phyloP scores from a whole-genome alignment of 2,797 vertebrate species.

The Urophycis tenuis region DNA sequence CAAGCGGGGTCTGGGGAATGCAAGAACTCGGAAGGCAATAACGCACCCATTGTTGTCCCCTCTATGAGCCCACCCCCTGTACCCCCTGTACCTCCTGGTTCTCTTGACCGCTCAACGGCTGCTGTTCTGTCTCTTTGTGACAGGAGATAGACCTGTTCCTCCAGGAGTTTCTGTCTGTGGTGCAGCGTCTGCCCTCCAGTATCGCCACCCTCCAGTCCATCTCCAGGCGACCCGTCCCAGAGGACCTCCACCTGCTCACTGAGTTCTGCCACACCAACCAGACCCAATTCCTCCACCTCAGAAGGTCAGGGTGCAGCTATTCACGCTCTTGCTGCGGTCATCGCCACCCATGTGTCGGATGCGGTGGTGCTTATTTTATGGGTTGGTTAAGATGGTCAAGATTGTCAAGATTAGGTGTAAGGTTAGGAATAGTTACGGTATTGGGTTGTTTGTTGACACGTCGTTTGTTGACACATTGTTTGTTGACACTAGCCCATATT shows the following conservation, averaged over 20 bases:
- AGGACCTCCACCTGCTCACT: conserved; percentile 39
- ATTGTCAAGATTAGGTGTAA: not conserved
- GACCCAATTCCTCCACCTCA: conserved; percentile 58
- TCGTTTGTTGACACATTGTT: no score
- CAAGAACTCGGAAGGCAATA: not conserved
- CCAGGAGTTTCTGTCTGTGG: conserved; percentile 65
- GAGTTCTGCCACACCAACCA: conserved; percentile 61
- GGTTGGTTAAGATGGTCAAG: not conserved
- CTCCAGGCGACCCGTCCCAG: conserved; percentile 50
- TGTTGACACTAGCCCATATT: not conserved
- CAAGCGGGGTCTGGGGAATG: not conserved
- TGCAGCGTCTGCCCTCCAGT: conserved; percentile 61
- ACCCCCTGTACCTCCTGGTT: not conserved
- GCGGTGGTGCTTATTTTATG: not conserved
- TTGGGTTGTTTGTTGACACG: not conserved
- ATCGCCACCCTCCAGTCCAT: conserved; percentile 61
- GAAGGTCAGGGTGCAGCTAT: conserved; percentile 54
- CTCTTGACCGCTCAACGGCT: not conserved
- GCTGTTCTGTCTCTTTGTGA: conserved; percentile 13
- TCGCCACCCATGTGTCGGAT: not conserved
- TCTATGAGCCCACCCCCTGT: not conserved
- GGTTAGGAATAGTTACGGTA: not conserved
- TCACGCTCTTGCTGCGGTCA: not conserved
- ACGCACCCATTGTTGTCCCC: not conserved
- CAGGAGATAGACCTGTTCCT: conserved; percentile 69